phyloP scores from a whole-genome alignment of 2,113 vertebrate species.

The Malaclemys terrapin region DNA sequence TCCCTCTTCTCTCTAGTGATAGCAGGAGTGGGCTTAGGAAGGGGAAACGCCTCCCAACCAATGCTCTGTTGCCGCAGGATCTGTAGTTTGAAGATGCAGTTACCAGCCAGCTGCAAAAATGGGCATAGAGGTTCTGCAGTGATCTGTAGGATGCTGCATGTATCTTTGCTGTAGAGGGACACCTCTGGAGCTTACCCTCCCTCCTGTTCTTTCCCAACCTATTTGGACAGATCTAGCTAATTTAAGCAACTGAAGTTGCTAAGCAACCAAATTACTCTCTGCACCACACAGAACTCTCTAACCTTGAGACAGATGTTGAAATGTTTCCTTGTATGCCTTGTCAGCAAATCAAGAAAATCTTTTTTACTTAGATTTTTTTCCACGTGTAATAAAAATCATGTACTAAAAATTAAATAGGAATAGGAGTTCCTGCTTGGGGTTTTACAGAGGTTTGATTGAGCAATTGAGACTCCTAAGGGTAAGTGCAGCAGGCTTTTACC shows the following conservation, averaged over 20 bases:
- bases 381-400: not conserved
- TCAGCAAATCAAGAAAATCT: not conserved
- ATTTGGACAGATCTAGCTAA: slow-evolving; percentile 2
- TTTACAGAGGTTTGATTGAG: not conserved
- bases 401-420: not conserved
- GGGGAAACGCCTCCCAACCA: not conserved
- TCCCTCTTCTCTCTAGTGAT: not conserved
- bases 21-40: not conserved
- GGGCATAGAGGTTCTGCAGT: not conserved
- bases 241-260: slow-evolving; percentile 27
- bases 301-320: slow-evolving; percentile 12
- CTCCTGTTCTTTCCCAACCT: not conserved
- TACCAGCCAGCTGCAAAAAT: not conserved
- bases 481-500: not conserved
- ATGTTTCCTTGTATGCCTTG: not conserved
- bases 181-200: not conserved
- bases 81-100: not conserved
- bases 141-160: not conserved
- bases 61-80: not conserved
- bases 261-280: slow-evolving; percentile 11
- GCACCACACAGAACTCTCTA: not conserved
- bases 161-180: not conserved
- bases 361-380: not conserved
- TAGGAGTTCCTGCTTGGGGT: not conserved
- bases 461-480: not conserved